A percentile compares a stretch with the other conserved stretches of the same genome.
phyloP scores from a whole-genome alignment of 2,888 invertebrate genomes.

The Ophion ellenae region DNA sequence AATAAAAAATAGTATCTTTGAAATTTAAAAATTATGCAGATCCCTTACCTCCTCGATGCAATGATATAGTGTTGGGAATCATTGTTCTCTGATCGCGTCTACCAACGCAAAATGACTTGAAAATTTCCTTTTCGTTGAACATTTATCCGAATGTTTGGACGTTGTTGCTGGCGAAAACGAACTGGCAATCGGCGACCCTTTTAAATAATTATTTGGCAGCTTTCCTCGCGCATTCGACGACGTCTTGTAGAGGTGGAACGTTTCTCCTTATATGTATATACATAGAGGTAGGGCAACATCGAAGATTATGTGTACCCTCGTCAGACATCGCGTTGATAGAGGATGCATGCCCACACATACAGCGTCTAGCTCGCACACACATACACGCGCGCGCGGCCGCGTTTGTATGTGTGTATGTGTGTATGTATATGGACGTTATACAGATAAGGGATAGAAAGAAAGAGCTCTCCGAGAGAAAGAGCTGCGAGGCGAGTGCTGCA shows the following conservation, averaged over 20 bases:
- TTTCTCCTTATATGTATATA: neutral
- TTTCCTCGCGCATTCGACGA: neutral
- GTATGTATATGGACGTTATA: neutral
- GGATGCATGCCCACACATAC: neutral
- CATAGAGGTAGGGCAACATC: neutral
- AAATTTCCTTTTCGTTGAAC: too few species aligned
- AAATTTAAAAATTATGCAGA: too few species aligned
- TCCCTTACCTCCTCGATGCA: too few species aligned
- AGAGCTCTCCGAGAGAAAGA: neutral
- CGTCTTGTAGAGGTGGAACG: neutral
- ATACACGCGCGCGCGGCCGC: too few species aligned
- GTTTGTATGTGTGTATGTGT: too few species aligned
- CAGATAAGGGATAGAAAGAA: neutral
- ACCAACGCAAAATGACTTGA: too few species aligned
- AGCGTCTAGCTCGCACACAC: too few species aligned
- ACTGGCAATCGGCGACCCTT: neutral
- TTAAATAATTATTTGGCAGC: neutral
- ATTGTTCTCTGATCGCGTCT: too few species aligned
- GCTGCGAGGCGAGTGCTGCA: neutral
- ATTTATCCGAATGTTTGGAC: neutral
- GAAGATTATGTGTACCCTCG: slow-evolving; percentile 11
- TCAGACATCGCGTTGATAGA: neutral
- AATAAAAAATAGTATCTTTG: too few species aligned
- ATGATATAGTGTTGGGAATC: too few species aligned
- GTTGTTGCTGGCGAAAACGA: neutral